Evolutionary conservation across 1,140 invertebrate species (phyloP), one percentile per base, ranked within the genome.

Genomic region (Charaxes varanes): DNA sequence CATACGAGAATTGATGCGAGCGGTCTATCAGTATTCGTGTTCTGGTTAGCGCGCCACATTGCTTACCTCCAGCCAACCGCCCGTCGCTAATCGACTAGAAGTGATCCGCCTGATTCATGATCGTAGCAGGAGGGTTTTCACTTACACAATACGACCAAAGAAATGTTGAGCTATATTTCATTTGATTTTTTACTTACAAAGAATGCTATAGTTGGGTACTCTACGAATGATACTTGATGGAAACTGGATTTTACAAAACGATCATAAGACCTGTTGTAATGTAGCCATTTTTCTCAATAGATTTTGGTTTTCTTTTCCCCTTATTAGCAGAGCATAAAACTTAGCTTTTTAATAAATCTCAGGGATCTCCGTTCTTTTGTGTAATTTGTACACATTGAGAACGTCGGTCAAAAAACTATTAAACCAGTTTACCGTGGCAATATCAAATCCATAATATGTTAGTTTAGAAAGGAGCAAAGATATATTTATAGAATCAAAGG

Each of bases 41-140:
- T 55, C 46, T 64, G 69, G 67, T 73, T 77, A 77, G 73, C 66
- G 61, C 52, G 53, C 47, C 47, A 71, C 64, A 80, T 73, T 43
- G 57, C 43, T 55, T 48, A 48, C 53, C 42, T 50, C 47, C 38
- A 35, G 24, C 47, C 38, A 35, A 27, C 51, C 65, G 33, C 51
- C 53, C 58, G 47, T n/a, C 47, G 61, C 68, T 70, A 79, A 79
- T 79, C 69, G 71, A 70, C 62, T 56, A 76, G 69, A 79, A 76
- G 61, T 70, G 71, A 79, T 76, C 70, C 62, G 55, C 50, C 58
- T 67, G 63, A 76, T 74, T 59, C 71, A 73, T 73, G 61, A 66
- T 70, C 51, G 14, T 10, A 32, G 17, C 27, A 7, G 27, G 6
- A 14, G 27, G 13, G 12, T 15, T n/a, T n/a, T n/a, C n/a, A n/a